These are phyloP conservation scores for Rhamphomyia laevipes DNA, from an alignment of 2,888 invertebrate genomes.

Conservation along the genomic window DNA sequence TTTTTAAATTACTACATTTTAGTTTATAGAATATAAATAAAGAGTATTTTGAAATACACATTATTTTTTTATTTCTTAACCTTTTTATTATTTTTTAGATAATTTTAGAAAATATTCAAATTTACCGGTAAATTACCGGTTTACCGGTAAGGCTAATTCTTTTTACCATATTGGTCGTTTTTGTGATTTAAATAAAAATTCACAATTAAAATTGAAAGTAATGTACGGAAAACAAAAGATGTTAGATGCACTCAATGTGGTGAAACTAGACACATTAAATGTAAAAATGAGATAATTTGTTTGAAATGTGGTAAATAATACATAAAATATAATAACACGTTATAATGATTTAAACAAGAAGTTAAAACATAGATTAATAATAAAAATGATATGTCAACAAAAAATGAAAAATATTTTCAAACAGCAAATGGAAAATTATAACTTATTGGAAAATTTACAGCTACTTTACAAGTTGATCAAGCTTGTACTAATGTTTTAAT, in stretches of 20 bases:
- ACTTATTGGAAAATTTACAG: constrained; percentile 9
- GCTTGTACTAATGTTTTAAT: too few relatives aligned
- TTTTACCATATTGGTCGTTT: too few relatives aligned
- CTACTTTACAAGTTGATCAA: constrained; percentile 8
- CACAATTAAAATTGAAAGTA: too few relatives aligned
- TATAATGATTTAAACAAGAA: constrained; percentile 4
- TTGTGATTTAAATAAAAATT: too few relatives aligned
- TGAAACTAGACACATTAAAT: constrained; percentile 7
- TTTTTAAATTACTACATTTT: too few relatives aligned
- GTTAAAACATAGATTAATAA: background rate
- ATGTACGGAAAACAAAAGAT: background rate
- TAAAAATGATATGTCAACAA: background rate
- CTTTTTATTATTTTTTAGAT: too few relatives aligned
- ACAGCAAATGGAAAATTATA: constrained; percentile 3
- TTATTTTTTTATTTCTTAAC: too few relatives aligned
- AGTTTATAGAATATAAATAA: too few relatives aligned
- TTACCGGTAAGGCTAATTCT: too few relatives aligned
- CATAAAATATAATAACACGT: constrained; percentile 4
- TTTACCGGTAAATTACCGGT: too few relatives aligned
- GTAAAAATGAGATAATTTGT: constrained; percentile 3
- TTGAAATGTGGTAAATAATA: constrained; percentile 6
- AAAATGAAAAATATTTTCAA: background rate
- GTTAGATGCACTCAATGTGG: constrained; percentile 2
- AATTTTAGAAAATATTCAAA: too few relatives aligned
- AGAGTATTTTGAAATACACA: too few relatives aligned